phyloP scores from a whole-genome alignment of 2,888 invertebrate species.

The Stenurella melanura region DNA sequence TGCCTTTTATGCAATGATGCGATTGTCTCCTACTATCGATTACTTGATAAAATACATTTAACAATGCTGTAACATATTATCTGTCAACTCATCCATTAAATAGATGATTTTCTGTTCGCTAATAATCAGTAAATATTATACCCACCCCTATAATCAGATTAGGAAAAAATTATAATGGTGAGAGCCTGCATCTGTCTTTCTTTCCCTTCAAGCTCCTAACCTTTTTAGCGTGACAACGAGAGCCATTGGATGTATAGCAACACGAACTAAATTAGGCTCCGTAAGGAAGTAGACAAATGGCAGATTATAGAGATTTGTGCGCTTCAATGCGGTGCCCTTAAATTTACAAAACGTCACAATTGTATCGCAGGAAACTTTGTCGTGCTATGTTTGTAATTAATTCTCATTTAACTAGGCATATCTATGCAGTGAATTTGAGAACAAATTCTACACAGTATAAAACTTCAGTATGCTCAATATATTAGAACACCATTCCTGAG shows the following conservation, averaged over 20 bases:
- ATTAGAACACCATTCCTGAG: too few species aligned
- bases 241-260: not conserved
- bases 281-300: too few species aligned
- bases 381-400: too few species aligned
- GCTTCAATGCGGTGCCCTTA: too few species aligned
- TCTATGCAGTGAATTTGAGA: too few species aligned
- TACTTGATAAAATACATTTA: not conserved
- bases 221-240: conserved; percentile 2
- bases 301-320: too few species aligned
- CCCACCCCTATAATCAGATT: conserved; percentile 36
- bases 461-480: too few species aligned
- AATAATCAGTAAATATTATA: conserved; percentile 32
- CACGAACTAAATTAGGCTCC: too few species aligned
- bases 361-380: too few species aligned
- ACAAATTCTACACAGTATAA: too few species aligned
- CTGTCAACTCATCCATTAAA: conserved; percentile 34
- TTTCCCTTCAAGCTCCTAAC: conserved; percentile 10
- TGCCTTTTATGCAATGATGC: not conserved
- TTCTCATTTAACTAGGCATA: too few species aligned
- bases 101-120: conserved; percentile 30
- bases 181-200: conserved; percentile 33
- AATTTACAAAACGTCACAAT: too few species aligned
- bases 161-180: conserved; percentile 40
- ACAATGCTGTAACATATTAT: conserved; percentile 35
- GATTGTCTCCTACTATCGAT: not conserved